Conservation (phyloP, 2,797 vertebrate species). For the Rhyacichthys aspro region DNA sequence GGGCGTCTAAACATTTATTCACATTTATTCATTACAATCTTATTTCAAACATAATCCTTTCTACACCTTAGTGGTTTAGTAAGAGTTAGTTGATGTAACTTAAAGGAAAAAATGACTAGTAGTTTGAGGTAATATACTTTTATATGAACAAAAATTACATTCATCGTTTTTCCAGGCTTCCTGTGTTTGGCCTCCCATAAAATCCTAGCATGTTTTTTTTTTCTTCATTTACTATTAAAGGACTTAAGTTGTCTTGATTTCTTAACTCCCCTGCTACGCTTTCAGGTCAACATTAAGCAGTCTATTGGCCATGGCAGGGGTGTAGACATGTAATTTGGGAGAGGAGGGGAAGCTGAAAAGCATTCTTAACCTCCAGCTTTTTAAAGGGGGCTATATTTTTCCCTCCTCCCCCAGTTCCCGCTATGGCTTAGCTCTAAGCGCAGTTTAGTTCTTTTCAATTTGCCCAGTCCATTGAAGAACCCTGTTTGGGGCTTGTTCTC, state of each 20-base stretch:
- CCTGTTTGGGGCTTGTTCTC: constrained; percentile 68
- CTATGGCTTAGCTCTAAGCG: constrained; percentile 75
- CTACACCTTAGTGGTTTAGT: background rate
- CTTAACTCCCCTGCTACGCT: constrained; percentile 59
- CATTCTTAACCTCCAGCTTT: constrained; percentile 78
- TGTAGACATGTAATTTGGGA: constrained; percentile 81
- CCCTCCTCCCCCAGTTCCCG: constrained; percentile 70
- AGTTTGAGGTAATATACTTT: background rate
- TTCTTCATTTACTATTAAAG: constrained; percentile 46
- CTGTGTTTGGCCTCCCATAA: constrained; percentile 11
- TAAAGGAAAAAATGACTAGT: background rate
- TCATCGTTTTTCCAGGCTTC: background rate
- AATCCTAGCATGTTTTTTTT: constrained; percentile 12
- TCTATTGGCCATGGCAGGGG: constrained; percentile 72
- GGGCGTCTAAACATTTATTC: constrained; percentile 56
- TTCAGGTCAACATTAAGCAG: constrained; percentile 74
- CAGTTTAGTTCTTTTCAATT: constrained; percentile 83
- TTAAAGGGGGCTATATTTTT: constrained; percentile 82
- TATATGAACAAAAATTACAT: background rate
- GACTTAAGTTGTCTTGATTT: constrained; percentile 62
- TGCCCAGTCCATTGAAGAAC: constrained; percentile 83
- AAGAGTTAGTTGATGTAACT: too few relatives aligned
- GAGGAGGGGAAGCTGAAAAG: constrained; percentile 71
- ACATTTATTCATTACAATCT: constrained; percentile 26
- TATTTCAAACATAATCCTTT: background rate